These are phyloP conservation scores for Leucoraja erinaceus DNA, from an alignment of 2,113 vertebrate species.

Conservation along the genomic window DNA sequence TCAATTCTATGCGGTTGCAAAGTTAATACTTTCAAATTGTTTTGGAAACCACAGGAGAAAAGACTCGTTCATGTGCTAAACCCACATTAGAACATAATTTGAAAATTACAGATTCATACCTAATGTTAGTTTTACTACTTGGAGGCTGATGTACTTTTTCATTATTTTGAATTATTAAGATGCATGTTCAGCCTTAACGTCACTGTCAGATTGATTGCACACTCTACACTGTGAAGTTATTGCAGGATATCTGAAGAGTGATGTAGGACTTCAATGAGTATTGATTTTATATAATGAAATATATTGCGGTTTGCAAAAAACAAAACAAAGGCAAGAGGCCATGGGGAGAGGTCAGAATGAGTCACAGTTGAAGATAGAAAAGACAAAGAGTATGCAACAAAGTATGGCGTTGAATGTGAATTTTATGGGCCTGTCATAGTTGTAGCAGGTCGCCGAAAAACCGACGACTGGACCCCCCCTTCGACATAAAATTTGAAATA, in stretches of 20 bases:
- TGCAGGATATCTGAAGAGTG: neutral
- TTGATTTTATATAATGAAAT: neutral
- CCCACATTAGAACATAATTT: neutral
- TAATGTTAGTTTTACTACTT: neutral
- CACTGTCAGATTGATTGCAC: neutral
- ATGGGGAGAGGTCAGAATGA: too few relatives aligned
- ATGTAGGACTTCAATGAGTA: neutral
- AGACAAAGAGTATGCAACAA: too few relatives aligned
- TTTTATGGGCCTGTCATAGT: too few relatives aligned
- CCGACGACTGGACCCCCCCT: too few relatives aligned
- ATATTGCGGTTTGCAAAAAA: too few relatives aligned
- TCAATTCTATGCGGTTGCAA: neutral
- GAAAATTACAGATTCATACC: neutral
- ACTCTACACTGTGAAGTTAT: neutral
- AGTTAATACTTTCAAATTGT: neutral
- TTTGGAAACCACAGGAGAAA: neutral
- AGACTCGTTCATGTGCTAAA: neutral
- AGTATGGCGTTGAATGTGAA: too few relatives aligned
- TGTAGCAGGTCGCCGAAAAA: too few relatives aligned
- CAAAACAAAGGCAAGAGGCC: too few relatives aligned
- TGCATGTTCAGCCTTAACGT: neutral
- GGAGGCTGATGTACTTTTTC: neutral
- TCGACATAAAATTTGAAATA: too few relatives aligned
- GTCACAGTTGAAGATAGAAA: too few relatives aligned
- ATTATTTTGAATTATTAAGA: neutral